Evolutionary conservation across 1,140 invertebrate genomes (phyloP).

Genomic region (Drosophila serrata): DNA sequence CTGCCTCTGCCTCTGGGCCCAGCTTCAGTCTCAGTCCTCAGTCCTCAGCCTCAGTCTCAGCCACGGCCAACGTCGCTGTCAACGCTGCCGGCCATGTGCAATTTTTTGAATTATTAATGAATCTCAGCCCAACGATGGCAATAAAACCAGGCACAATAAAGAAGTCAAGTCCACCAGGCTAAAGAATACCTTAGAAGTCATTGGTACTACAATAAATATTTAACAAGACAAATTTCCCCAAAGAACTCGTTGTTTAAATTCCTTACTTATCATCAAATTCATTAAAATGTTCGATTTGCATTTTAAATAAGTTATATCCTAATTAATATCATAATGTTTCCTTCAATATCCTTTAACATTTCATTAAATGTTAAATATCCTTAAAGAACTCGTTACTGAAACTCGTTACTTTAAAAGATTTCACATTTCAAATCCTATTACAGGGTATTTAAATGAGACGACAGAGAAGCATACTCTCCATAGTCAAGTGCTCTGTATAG

Average conservation of each 20-base stretch:
- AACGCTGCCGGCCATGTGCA: constrained; percentile 78
- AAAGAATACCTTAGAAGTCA: constrained; percentile 1
- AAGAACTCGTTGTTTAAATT: not conserved
- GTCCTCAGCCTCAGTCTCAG: constrained; percentile 35
- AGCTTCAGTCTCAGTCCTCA: not conserved
- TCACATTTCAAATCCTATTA: not conserved
- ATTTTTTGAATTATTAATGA: constrained; percentile 82
- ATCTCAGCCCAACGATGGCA: constrained; percentile 61
- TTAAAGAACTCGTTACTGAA: not conserved
- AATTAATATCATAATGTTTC: too few species aligned
- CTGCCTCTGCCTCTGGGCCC: constrained; percentile 51
- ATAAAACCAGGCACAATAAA: constrained; percentile 35
- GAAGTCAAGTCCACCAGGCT: not conserved
- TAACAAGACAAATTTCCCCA: not conserved
- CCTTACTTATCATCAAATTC: not conserved
- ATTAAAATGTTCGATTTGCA: too few species aligned
- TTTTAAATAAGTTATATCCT: too few species aligned
- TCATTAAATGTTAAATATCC: not conserved
- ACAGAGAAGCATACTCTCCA: not conserved
- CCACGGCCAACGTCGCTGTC: constrained; percentile 35
- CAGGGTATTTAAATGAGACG: constrained; percentile 18
- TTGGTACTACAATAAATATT: too few species aligned
- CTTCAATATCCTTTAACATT: not conserved
- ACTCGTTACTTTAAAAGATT: not conserved
- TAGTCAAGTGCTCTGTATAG: constrained; percentile 32